Conservation (phyloP, 2,113 vertebrate genomes). For the Xyliphius kryptos region DNA sequence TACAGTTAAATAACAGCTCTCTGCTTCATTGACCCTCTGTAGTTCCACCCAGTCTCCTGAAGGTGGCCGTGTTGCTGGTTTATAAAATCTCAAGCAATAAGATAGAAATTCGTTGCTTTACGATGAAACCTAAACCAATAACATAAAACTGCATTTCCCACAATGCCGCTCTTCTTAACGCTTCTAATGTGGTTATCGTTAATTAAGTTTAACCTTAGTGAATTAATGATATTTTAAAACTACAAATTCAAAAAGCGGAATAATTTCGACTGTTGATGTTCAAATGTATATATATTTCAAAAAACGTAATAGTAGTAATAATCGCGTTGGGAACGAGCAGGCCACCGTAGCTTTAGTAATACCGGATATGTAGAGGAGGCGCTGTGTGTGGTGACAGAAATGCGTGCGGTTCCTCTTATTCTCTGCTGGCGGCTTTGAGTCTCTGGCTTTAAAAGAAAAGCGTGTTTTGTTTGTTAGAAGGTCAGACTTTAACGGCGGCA, state of each 20-base stretch:
- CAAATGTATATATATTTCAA: no score
- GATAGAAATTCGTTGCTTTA: background rate
- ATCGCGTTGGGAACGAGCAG: background rate
- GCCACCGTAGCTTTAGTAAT: constrained; percentile 17
- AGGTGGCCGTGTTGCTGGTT: no score
- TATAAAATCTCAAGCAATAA: background rate
- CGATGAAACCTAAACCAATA: no score
- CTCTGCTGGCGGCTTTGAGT: background rate
- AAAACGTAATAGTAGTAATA: no score
- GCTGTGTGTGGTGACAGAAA: background rate
- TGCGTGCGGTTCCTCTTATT: background rate
- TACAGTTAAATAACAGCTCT: no score
- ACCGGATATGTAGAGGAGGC: constrained; percentile 7
- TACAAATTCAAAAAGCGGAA: no score
- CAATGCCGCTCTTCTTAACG: constrained; percentile 2
- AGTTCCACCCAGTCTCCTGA: no score
- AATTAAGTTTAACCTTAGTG: no score
- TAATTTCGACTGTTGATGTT: no score
- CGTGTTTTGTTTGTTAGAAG: background rate
- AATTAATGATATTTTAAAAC: no score
- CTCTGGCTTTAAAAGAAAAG: no score
- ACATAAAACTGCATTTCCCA: background rate
- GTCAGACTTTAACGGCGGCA: constrained; percentile 35
- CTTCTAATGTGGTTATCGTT: background rate
- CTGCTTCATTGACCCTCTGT: no score